Base-by-base conservation (phyloP, 2,113 vertebrate species). In the Sapayoa aenigma region DNA sequence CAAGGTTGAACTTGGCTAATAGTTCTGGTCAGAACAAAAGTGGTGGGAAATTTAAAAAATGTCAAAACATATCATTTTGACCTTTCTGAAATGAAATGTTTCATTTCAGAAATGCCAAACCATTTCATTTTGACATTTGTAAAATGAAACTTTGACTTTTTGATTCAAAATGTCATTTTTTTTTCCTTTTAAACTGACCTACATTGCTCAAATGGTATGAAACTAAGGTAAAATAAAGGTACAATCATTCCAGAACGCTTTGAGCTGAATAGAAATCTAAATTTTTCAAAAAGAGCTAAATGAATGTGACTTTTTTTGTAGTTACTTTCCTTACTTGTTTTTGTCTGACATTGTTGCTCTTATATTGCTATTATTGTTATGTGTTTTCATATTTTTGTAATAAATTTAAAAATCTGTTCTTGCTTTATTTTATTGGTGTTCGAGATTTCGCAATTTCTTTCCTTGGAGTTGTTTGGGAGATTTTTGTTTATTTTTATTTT, bases 31-130 rank as follows among this genome's bases (percentile, higher is more conserved):
- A 87, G 91, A 94, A 89, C 20, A 94, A 94, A 65, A 30, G 6
- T 2, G 5, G 33, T 23, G 14, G 68, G 24, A 46, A 91, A 92
- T 73, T 91, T 76, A 6, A 89, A 91, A 96, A 94, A 95, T 84
- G 93, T 96, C 93, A 94, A 94, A 96, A 96, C 84, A 87, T 90
- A 92, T 95, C 9, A 76, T 89, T 97, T 96, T 96, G 91, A 97
- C 94, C 96, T 96, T 95, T 95, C 52, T 46, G 58, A 94, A 94
- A 94, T 72, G 60, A 96, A 97, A 96, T 92, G 49, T 96, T 96
- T 95, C 81, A 46, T 91, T 97, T 95, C 25, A 17, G 93, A 97
- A 95, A 96, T 96, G 91, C 80, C 95, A 94, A 94, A 95, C 87
- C 53, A 58, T 94, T 91, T 95, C 69, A 91, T 95, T 97, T 92